A percentile compares a stretch with the other conserved stretches of the same genome.
Evolutionary conservation across 2,888 invertebrate species (phyloP).

Genomic region (Neria commutata): DNA sequence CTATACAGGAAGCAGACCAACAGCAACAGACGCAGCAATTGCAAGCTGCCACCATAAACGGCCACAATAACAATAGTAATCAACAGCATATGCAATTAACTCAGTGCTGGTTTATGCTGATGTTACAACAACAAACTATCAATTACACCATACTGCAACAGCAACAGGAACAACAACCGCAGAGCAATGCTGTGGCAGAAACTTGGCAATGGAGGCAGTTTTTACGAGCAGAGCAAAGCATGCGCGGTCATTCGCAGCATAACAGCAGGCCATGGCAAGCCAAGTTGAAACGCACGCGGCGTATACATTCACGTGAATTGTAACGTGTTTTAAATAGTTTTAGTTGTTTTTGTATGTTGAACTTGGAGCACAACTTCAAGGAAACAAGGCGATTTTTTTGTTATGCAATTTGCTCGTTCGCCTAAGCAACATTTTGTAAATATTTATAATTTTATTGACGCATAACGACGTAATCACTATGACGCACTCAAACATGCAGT

Average conservation of each 20-base stretch:
- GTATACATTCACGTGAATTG: no score
- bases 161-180: conserved; percentile 20
- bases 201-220: neutral
- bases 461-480: no score
- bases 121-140: conserved; percentile 58
- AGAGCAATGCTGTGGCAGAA: neutral
- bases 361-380: no score
- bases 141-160: conserved; percentile 30
- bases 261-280: neutral
- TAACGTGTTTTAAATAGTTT: no score
- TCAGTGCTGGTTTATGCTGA: conserved; percentile 59
- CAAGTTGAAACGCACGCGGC: no score
- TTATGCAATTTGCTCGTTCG: no score
- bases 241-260: no score
- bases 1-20: conserved; percentile 15
- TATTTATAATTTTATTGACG: no score
- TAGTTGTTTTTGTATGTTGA: no score
- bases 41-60: neutral
- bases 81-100: conserved; percentile 47
- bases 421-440: no score
- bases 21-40: conserved; percentile 6
- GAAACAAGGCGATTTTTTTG: no score
- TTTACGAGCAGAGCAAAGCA: neutral
- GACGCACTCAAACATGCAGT: no score
- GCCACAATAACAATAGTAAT: conserved; percentile 24